Base-by-base conservation (phyloP, 2,888 invertebrate species). In the Cheiracanthium punctorium region DNA sequence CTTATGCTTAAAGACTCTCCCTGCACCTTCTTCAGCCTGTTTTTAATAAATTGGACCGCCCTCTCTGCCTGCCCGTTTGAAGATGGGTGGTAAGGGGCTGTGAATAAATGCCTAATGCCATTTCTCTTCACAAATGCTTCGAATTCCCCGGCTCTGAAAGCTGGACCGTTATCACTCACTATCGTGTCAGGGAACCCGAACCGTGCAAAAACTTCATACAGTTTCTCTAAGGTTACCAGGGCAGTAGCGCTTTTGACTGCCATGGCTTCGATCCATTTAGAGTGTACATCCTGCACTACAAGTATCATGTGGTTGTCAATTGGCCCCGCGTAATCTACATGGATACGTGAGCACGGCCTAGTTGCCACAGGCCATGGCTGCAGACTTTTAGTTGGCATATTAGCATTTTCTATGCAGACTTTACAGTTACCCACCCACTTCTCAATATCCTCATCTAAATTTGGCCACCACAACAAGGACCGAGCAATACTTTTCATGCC, bases 401-500 rank as follows among this genome's bases (percentile, higher is more conserved):
- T 24, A 17, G 74, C 41, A 17, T 58, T 58, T 71, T 71, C 65
- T 65, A 69, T 28, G 33, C 71, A 82, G 7, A 5, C 8, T 2
- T 12, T 12, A 71, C 76, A 82, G 10, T 0, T 89, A 89, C 41
- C 12, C 48, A 58, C 24, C 1, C 7, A 4, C 5, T 5, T 58
- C 24, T 89, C 89, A 29, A 90, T 87, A 7, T 89, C 84, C 24
- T 74, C 20, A 84, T 89, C 89, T 12, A 90, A 84, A 14, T 73
- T 43, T 1, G 90, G 89, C 91, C 91, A 91, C 88, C 90, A 91
- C 52, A 90, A 90, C 72, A 88, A 87, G 41, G 87, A 80, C 20
- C 91, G 64, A 8, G 90, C 90, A 4, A 91, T 58, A 8, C 72
- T 41, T 77, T 91, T 91, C 89, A 91, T 90, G 0, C 90, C 88